A percentile compares a stretch with the other conserved stretches of the same genome.
These are phyloP conservation scores for Hipposideros larvatus DNA, from an alignment of 2,797 vertebrate species.

Conservation along the genomic window DNA sequence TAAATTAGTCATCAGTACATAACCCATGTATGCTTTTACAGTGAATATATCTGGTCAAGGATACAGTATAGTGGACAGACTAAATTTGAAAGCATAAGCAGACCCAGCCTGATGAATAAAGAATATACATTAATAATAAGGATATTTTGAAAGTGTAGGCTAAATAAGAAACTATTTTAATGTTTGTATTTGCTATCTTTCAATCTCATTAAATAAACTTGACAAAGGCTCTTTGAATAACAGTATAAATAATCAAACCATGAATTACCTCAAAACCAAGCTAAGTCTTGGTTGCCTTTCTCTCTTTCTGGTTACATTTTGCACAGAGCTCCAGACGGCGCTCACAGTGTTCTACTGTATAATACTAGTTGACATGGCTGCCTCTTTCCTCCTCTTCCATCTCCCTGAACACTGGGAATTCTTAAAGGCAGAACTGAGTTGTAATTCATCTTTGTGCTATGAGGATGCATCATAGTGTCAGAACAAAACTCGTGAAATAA, in stretches of 20 bases:
- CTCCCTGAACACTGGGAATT: neutral
- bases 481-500: conserved; percentile 27
- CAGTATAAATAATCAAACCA: conserved; percentile 18
- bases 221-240: conserved; percentile 53
- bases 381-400: neutral
- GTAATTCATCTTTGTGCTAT: neutral
- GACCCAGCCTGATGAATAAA: neutral
- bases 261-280: conserved; percentile 15
- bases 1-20: neutral
- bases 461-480: neutral
- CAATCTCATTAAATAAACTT: conserved; percentile 52
- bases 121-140: neutral
- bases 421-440: neutral
- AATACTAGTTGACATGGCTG: neutral
- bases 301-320: neutral
- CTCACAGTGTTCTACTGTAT: fast-evolving
- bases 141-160: neutral
- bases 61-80: neutral
- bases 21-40: neutral
- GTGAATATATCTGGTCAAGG: neutral
- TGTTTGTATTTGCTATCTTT: conserved; percentile 34
- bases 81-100: neutral
- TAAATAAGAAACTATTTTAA: conserved; percentile 29
- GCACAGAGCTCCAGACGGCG: neutral
- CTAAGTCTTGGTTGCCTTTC: neutral